Evolutionary conservation across 2,888 invertebrate genomes (phyloP), one percentile per base, ranked within the genome.

Genomic region (Steinernema carpocapsae): DNA sequence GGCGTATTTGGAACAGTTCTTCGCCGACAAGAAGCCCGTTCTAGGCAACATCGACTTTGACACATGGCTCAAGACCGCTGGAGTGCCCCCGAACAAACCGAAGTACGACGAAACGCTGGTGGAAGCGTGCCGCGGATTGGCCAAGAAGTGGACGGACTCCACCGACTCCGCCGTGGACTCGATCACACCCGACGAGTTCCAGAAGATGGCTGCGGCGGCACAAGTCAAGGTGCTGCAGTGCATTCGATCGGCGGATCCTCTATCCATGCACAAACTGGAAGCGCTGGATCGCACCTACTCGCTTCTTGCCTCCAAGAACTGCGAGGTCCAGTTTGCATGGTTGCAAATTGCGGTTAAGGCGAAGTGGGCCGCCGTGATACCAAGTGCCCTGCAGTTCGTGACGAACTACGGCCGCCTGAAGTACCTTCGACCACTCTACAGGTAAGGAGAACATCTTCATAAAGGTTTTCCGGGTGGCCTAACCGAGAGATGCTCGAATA

Each of bases 351-450:
- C 88, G 0, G 77, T 95, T n/a, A 92, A 91, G 86, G 92, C 92
- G 14, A 91, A 90, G 74, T 92, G 94, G 90, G 89, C 91, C 32
- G 89, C 91, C 0, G 92, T 91, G 84, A 89, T 95, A 45, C 89
- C 90, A 0, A 90, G 91, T 19, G 92, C 92, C 0, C 89, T 95
- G 74, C 88, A 91, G 24, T 95, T 95, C 90, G 91, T 94, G 7
- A 93, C 93, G 80, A 91, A 91, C 22, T 92, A 93, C 86, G 95
- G 95, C 45, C 91, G 96, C 73, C 93, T 95, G 93, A 96, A 96
- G 88, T 96, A 92, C 89, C 92, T 93, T 0, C 91, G 94, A 43
- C 94, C 95, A 1, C 90, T 96, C 70, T 95, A 94, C 85, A 79
- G 86, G 81, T 79, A 59, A 14, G 51, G n/a, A n/a, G n/a, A n/a